Base-by-base conservation (phyloP, 2,797 vertebrate species). In the Argyrosomus regius region DNA sequence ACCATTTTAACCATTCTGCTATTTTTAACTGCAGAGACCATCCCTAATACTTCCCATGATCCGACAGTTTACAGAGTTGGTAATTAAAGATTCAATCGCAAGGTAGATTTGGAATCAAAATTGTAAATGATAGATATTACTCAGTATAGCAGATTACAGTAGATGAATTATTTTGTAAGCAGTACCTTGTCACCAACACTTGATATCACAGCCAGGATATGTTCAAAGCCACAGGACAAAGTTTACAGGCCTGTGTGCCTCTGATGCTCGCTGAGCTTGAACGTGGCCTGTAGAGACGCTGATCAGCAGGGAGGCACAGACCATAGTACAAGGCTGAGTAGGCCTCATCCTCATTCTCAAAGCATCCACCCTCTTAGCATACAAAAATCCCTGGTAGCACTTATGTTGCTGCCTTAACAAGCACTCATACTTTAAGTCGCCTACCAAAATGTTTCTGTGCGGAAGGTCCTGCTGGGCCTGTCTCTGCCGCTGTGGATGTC, bases 381-480 rank as follows among this genome's bases (percentile, higher is more conserved):
- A 89, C 69, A 80, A 78, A 87, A 46, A 80, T 71, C 52, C 72
- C 52, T 70, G 54, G 75, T 69, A 87, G 77, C 77, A 78, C 61
- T 82, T 80, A 75, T 70, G 65, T 64, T 70, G 64, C 78, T 77
- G 31, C 72, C n/a, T 20, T 74, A 88, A 82, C 72, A 88, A 88
- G 72, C 86, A 90, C 85, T 88, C 87, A 72, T 72, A 87, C 78
- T 79, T 83, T 82, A 66, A 86, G 78, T 88, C 77, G 88, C 90
- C 86, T 92, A 94, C 91, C 90, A 90, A 92, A 88, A 74, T 56
- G 78, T 75, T 70, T 89, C 78, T 82, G 72, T 83, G 84, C 20
- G 52, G 89, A 92, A 78, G 85, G 84, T 91, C 84, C 80, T 83
- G 78, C 80, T 64, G 59, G 82, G 78, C 83, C 83, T 72, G 82